phyloP scores from a whole-genome alignment of 1,140 invertebrate genomes.

The Dendroctonus ponderosae region DNA sequence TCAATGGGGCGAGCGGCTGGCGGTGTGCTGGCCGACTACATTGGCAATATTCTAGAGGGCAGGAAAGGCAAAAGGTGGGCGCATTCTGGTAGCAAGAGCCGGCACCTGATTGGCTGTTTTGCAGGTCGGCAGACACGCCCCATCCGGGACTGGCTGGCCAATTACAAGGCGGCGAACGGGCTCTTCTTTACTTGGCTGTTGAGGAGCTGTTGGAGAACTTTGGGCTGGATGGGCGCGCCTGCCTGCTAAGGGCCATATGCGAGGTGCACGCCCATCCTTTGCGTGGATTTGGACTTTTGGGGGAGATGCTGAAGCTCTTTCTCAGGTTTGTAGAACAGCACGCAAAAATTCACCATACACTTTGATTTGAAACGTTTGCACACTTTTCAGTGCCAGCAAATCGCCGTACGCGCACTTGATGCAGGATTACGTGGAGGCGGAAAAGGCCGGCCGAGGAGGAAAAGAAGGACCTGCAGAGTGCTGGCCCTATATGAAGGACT shows the following conservation, averaged over 20 bases:
- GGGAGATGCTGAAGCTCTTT: constrained; percentile 77
- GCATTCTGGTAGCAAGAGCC: no score
- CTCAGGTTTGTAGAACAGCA: constrained; percentile 78
- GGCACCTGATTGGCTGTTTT: no score
- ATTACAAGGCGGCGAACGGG: constrained; percentile 76
- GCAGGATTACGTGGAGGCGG: constrained; percentile 74
- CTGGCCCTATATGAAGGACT: constrained; percentile 78
- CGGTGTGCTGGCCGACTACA: constrained; percentile 62
- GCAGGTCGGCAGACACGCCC: no score
- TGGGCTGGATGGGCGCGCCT: constrained; percentile 77
- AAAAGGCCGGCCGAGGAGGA: constrained; percentile 67
- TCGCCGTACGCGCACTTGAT: constrained; percentile 72
- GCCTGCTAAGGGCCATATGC: constrained; percentile 77
- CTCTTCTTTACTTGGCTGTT: constrained; percentile 69
- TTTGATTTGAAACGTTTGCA: no score
- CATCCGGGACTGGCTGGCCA: constrained; percentile 51
- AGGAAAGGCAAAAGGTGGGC: constrained; percentile 61
- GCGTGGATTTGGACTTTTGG: constrained; percentile 73
- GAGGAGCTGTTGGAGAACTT: constrained; percentile 75
- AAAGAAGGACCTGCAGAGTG: constrained; percentile 68
- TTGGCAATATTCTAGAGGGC: constrained; percentile 66
- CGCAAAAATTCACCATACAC: no score
- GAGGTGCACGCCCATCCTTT: constrained; percentile 78
- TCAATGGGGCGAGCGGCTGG: constrained; percentile 70
- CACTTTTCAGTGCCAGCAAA: constrained; percentile 72